Base-by-base conservation (phyloP, 2,888 invertebrate species). In the Brachycybe producta region DNA sequence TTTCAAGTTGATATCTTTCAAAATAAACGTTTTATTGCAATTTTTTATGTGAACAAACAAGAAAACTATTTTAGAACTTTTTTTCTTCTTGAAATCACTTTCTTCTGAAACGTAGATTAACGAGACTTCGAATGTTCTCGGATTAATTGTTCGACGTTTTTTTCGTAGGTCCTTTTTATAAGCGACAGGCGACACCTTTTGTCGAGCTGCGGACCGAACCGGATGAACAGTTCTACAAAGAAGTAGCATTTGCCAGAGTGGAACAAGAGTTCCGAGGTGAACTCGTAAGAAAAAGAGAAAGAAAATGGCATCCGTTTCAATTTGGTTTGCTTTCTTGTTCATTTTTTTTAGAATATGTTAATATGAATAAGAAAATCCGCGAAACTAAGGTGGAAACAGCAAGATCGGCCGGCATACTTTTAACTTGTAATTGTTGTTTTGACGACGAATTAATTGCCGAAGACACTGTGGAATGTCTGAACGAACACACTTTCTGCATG, bases 401-500 rank as follows among this genome's bases (percentile, higher is more conserved):
- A 0, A 67, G 64, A 58, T 54, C 57, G 47, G 59, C 59, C 17
- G 66, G 66, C 15, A 58, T 68, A 26, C 61, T 75, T 53, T 56
- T 66, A 27, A 69, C 69, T 15, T 78, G 78, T 60, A 63, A 64
- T 24, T 74, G 74, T 58, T 78, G 78, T 57, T 76, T 56, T 54
- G 73, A 73, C 41, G 71, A 72, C 41, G 74, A 76, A 56, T 64
- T 72, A 15, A 61, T 75, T 56, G 64, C 60, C 0, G 63, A 64
- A 8, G 70, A 72, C 53, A 61, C 64, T 47, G 60, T 64, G 3
- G 54, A 56, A 2, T 74, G 74, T 56, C 57, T 61, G 5, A 62
- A 61, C 15, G 70, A 67, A 1, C 74, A 74, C 55, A 53, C 62
- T 13, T 73, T 72, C 59, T 75, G 75, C 57, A 68, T 68, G 51